Evolutionary conservation across 2,888 invertebrate genomes (phyloP).

Genomic region (Zygaena filipendulae): DNA sequence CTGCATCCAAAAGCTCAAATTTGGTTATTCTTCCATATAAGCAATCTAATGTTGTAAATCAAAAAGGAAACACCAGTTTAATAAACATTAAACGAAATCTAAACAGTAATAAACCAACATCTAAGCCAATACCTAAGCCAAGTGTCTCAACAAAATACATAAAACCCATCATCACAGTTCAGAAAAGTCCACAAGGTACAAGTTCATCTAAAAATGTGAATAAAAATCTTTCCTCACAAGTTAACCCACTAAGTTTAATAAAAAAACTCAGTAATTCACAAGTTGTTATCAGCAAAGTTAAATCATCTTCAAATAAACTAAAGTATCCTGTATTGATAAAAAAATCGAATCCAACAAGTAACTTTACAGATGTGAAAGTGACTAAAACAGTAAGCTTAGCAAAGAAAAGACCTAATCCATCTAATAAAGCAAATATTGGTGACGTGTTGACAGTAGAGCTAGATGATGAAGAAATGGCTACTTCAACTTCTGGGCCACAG

Average conservation of each 20-base stretch:
- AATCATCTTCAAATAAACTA: slow-evolving; percentile 12
- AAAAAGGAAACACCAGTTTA: slow-evolving; percentile 21
- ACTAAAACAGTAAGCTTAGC: slow-evolving; percentile 5
- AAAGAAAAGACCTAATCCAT: slow-evolving; percentile 14
- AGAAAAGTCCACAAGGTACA: too few relatives aligned
- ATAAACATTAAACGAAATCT: slow-evolving; percentile 17
- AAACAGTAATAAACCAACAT: slow-evolving; percentile 24
- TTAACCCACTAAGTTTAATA: slow-evolving; percentile 21
- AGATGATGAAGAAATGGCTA: slow-evolving; percentile 41
- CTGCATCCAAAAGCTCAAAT: too few relatives aligned
- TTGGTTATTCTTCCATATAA: too few relatives aligned
- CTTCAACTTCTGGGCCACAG: slow-evolving; percentile 28
- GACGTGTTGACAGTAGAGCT: slow-evolving; percentile 40
- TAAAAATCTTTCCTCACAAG: slow-evolving; percentile 16
- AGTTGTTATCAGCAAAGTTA: slow-evolving; percentile 19
- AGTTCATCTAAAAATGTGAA: too few relatives aligned
- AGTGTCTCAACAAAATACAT: slow-evolving; percentile 8
- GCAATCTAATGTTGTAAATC: too few relatives aligned
- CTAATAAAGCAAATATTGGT: slow-evolving; percentile 13
- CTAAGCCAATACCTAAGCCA: slow-evolving; percentile 14
- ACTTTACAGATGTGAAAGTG: slow-evolving; percentile 1
- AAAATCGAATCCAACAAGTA: slow-evolving; percentile 5
- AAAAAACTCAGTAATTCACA: slow-evolving; percentile 17
- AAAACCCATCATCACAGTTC: slow-evolving; percentile 9
- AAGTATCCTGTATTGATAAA: slow-evolving; percentile 18